These are phyloP conservation scores for Rhombomys opimus DNA, from an alignment of 2,113 vertebrate genomes.

Conservation along the genomic window DNA sequence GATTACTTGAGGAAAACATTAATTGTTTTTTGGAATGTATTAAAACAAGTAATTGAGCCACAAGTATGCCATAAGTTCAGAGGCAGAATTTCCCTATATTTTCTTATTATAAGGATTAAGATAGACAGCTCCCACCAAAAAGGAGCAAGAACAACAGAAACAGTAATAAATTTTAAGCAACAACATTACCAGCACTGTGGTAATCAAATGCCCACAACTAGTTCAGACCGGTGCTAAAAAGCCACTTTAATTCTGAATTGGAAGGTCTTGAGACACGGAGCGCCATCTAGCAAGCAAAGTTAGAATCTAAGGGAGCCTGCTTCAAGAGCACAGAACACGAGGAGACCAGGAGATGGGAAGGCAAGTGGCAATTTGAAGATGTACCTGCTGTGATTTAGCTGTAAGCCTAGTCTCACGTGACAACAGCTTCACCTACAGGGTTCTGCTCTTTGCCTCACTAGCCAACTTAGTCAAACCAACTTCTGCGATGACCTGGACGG, in stretches of 20 bases:
- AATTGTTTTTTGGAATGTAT: conserved; percentile 59
- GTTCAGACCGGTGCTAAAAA: conserved; percentile 75
- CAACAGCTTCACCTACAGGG: neutral
- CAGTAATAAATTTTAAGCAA: neutral
- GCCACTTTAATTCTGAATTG: conserved; percentile 63
- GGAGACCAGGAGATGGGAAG: neutral
- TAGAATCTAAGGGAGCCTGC: conserved; percentile 86
- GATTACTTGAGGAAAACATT: conserved; percentile 66
- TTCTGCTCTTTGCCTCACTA: neutral
- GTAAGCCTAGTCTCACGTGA: conserved; percentile 66
- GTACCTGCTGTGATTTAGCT: neutral
- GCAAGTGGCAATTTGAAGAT: conserved; percentile 64
- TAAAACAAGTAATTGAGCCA: conserved; percentile 45
- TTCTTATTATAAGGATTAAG: conserved; percentile 24
- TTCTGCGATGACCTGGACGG: conserved; percentile 39
- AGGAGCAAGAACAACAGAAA: neutral
- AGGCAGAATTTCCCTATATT: conserved; percentile 41
- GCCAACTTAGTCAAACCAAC: conserved; percentile 44
- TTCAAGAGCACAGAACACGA: neutral
- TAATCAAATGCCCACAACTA: conserved; percentile 71
- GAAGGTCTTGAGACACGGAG: conserved; percentile 91
- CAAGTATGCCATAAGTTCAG: conserved; percentile 54
- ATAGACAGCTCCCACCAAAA: conserved; percentile 25
- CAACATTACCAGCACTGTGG: conserved; percentile 42
- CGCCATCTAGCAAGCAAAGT: conserved; percentile 97